Conservation (phyloP, 37 sponge, comb jelly and placozoan genomes). For the Eunapius fragilis region DNA sequence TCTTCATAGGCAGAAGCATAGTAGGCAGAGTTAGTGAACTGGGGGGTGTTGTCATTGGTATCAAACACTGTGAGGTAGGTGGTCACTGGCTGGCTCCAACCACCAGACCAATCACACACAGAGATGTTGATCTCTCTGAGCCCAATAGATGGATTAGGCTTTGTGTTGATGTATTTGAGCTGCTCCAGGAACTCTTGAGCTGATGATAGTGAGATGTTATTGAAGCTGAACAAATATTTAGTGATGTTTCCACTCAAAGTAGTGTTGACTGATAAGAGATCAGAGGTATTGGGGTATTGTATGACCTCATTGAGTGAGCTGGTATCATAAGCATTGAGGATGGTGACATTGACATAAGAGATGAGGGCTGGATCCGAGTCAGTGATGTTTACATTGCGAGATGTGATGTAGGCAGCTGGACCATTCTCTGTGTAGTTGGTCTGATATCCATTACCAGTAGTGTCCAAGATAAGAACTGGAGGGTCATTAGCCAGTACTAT, state of each 20-base stretch:
- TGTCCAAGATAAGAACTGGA: constrained; percentile 69
- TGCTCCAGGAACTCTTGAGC: not conserved
- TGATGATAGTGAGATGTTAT: not conserved
- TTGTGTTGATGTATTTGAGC: constrained; percentile 47
- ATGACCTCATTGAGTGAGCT: constrained; percentile 19
- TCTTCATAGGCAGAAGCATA: not conserved
- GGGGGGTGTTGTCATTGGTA: constrained; percentile 55
- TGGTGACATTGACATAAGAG: not conserved
- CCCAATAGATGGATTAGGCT: constrained; percentile 49
- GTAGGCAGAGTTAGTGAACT: constrained; percentile 30
- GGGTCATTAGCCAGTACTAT: constrained; percentile 61
- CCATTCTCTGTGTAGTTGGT: constrained; percentile 66
- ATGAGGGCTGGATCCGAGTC: constrained; percentile 29
- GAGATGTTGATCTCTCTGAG: constrained; percentile 28
- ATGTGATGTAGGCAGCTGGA: constrained; percentile 54
- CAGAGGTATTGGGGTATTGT: not conserved
- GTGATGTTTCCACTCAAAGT: not conserved
- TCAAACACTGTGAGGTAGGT: constrained; percentile 2
- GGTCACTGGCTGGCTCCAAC: constrained; percentile 44
- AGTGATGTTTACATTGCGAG: constrained; percentile 47
- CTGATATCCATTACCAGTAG: constrained; percentile 39
- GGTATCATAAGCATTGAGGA: not conserved
- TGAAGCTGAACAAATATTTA: not conserved
- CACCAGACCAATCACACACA: constrained; percentile 49
- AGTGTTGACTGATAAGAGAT: not conserved